phyloP scores from a whole-genome alignment of 2,888 invertebrate genomes.

The Adelognathus sp. region DNA sequence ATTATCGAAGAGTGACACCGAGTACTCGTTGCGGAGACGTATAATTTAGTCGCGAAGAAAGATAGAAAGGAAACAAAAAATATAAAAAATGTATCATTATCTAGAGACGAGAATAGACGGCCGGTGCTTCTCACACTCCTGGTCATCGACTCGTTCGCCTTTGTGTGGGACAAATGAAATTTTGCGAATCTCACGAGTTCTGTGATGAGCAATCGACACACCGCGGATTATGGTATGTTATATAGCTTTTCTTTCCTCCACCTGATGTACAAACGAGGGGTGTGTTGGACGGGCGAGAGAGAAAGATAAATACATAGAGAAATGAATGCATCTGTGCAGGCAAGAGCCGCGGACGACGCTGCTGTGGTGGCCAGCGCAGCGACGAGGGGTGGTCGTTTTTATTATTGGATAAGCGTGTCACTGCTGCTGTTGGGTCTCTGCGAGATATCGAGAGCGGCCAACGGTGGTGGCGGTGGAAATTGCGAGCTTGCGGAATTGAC shows the following conservation, averaged over 20 bases:
- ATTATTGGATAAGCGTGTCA: slow-evolving; percentile 16
- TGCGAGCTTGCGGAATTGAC: slow-evolving; percentile 91
- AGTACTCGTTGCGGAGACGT: slow-evolving; percentile 19
- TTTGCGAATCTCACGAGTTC: slow-evolving; percentile 62
- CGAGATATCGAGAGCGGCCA: slow-evolving; percentile 52
- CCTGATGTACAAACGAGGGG: neutral
- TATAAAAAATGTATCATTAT: too few relatives aligned
- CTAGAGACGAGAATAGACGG: slow-evolving; percentile 35
- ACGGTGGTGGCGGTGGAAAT: slow-evolving; percentile 71
- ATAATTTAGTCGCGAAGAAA: too few relatives aligned
- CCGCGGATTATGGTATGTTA: slow-evolving; percentile 74
- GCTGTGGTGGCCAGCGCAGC: slow-evolving; percentile 3
- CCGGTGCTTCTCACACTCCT: slow-evolving; percentile 9
- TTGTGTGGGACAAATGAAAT: slow-evolving; percentile 51
- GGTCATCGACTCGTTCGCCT: neutral
- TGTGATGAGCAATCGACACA: slow-evolving; percentile 75
- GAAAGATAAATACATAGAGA: neutral
- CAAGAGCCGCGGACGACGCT: slow-evolving; percentile 51
- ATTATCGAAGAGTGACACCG: too few relatives aligned
- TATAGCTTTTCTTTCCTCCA: neutral
- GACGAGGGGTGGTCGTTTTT: slow-evolving; percentile 39
- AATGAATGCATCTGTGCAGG: slow-evolving; percentile 9
- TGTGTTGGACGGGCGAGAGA: neutral
- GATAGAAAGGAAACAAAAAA: too few relatives aligned
- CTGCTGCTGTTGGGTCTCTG: slow-evolving; percentile 56